phyloP scores from a whole-genome alignment of 2,888 invertebrate genomes.

The Callosobruchus maculatus region DNA sequence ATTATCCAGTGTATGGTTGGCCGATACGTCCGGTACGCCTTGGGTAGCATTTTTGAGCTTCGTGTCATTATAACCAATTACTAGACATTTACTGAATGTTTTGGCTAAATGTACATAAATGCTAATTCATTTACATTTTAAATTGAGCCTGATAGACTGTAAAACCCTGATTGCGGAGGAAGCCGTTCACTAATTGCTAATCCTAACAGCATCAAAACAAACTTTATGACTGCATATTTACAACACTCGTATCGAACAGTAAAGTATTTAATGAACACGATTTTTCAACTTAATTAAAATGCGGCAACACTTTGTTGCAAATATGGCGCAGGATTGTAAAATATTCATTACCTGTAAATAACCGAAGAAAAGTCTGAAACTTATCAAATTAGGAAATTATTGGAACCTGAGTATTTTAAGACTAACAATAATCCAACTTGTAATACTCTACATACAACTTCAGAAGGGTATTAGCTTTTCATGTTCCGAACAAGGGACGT shows the following conservation, averaged over 20 bases:
- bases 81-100: not conserved
- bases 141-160: not conserved
- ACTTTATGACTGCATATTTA: not conserved
- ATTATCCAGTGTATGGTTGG: not conserved
- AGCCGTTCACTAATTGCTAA: not conserved
- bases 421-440: no score
- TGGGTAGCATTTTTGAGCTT: not conserved
- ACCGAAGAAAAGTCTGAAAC: no score
- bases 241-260: not conserved
- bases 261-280: not conserved
- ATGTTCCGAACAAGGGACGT: no score
- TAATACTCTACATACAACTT: no score
- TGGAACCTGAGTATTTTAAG: no score
- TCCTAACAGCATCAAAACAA: not conserved
- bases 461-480: no score
- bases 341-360: no score
- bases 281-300: not conserved
- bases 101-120: not conserved
- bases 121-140: not conserved
- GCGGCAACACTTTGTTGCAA: not conserved
- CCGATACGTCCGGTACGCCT: not conserved
- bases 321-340: no score
- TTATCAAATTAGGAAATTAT: no score
- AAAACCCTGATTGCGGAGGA: not conserved
- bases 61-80: not conserved